Evolutionary conservation across 2,888 invertebrate genomes (phyloP), one percentile per base, ranked within the genome.

Genomic region (Sympetrum striolatum): DNA sequence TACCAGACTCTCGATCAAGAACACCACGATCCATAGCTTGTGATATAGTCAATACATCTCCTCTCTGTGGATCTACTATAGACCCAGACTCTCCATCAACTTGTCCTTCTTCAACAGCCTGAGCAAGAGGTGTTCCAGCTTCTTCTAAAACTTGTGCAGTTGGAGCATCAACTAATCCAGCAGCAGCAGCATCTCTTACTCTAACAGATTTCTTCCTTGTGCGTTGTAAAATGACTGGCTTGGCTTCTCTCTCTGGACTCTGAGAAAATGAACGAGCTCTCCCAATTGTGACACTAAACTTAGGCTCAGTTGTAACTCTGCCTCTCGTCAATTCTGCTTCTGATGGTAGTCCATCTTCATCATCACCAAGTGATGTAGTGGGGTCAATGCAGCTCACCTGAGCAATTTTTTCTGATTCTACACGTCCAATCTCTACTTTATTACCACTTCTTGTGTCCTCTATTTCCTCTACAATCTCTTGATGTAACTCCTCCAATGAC

Each of bases 11-110:
- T 2, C 96, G 95, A 94, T 98, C 98, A 91, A 98, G 94, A 91
- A 98, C 95, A 90, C 98, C 98, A 91, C 97, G 95, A 90, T 96
- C 95, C 53, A 99, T 95, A 0, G 99, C 99, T 94, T 98, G 96
- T 91, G 96, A 96, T 91, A 99, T 96, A 15, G 96, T 97, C 18
- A 99, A 93, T 15, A 96, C 94, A 92, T 98, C 96, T 90, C 98
- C 97, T 91, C 97, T 96, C 93, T 97, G 96, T 2, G 97, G 97
- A 94, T 99, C 98, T 8, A 96, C 94, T 91, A 99, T 97, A 92
- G 96, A 95, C 39, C 98, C 98, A 82, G 95, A 95, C 90, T 95
- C 95, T 82, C 97, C 96, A 93, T 97, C 96, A 90, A 98, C 94
- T 91, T 96, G 94, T 3, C 96, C 96, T 8, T 94, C 93, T 91